A percentile compares a stretch with the other conserved stretches of the same genome.
phyloP scores from a whole-genome alignment of 2,888 invertebrate genomes.

The Cacoxenus indagator region DNA sequence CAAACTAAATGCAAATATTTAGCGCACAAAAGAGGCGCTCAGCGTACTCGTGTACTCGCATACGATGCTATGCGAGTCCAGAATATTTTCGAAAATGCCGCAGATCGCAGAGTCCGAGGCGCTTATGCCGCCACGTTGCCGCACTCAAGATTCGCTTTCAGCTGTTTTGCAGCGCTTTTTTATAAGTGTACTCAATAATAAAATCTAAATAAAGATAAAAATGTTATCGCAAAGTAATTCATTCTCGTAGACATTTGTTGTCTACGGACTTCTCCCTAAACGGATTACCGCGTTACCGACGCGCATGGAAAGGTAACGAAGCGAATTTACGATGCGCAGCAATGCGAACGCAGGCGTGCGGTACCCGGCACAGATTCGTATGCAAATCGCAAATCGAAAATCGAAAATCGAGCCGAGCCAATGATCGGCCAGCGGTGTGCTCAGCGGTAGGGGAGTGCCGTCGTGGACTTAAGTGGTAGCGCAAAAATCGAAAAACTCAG shows the following conservation, averaged over 20 bases:
- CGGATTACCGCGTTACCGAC: slow-evolving; percentile 1
- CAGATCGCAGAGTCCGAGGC: no score
- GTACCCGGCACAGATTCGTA: neutral
- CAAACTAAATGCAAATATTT: neutral
- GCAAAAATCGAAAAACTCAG: neutral
- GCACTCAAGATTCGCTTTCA: slow-evolving; percentile 10
- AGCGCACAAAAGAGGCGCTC: neutral
- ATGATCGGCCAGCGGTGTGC: no score
- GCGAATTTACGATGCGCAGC: neutral
- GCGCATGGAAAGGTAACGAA: neutral
- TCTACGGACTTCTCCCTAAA: slow-evolving; percentile 5
- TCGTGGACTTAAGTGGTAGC: slow-evolving; percentile 10
- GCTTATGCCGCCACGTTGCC: no score
- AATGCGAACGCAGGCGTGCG: neutral
- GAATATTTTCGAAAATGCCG: neutral
- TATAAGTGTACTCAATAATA: neutral
- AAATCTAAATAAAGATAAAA: slow-evolving; percentile 14
- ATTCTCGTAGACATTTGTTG: slow-evolving; percentile 9
- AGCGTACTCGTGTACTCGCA: neutral
- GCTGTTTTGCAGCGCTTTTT: neutral
- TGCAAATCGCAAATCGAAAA: neutral
- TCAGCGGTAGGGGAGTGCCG: neutral
- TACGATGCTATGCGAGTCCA: neutral
- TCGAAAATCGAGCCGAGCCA: no score
- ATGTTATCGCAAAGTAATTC: slow-evolving; percentile 14